Evolutionary conservation across 2,797 vertebrate species (phyloP).

Genomic region (Peromyscus nudipes): DNA sequence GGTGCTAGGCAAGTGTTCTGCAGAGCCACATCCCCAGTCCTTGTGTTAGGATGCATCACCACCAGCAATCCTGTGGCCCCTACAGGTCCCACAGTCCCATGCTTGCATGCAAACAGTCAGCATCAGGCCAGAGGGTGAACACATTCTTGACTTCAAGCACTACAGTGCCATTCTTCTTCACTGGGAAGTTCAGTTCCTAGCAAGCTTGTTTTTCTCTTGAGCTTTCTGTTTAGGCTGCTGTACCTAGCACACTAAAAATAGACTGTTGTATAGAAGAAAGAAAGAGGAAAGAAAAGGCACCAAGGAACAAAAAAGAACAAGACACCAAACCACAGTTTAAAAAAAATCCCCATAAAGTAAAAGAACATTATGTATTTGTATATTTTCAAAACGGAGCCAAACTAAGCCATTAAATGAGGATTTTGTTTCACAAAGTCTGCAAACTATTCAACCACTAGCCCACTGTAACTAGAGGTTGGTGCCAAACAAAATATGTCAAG

Average conservation of each 20-base stretch:
- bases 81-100: constrained; percentile 1
- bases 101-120: constrained; percentile 40
- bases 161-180: constrained; percentile 25
- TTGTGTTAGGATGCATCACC: background rate
- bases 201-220: constrained; percentile 21
- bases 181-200: background rate
- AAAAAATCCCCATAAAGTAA: constrained; percentile 80
- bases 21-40: background rate
- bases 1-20: background rate
- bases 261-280: constrained; percentile 22
- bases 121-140: constrained; percentile 14
- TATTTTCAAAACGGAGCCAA: constrained; percentile 85
- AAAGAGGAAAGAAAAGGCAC: background rate
- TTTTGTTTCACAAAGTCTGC: constrained; percentile 87
- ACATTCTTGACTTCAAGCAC: constrained; percentile 44
- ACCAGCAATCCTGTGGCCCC: background rate
- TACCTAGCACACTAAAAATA: constrained; percentile 42
- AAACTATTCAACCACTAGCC: constrained; percentile 85
- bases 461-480: constrained; percentile 78
- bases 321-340: constrained; percentile 70
- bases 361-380: constrained; percentile 83
- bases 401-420: constrained; percentile 86
- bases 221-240: constrained; percentile 48
- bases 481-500: constrained; percentile 88
- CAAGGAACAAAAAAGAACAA: background rate